These are phyloP conservation scores for Glyptemys insculpta DNA, from an alignment of 2,797 vertebrate genomes.

Conservation along the genomic window DNA sequence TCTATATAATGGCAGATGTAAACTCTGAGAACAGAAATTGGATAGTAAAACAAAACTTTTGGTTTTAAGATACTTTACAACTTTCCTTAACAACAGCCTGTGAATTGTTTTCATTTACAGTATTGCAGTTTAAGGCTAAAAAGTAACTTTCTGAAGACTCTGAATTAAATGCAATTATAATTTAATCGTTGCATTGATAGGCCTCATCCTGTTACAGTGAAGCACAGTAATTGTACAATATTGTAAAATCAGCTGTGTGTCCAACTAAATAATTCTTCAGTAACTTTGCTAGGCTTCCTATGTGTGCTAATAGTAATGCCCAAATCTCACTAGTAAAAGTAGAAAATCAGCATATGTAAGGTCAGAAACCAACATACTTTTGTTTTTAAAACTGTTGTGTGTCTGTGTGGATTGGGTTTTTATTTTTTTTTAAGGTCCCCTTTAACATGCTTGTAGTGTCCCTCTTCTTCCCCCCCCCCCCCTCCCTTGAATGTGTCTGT, in stretches of 20 bases:
- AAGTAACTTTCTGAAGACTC: neutral
- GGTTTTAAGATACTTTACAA: neutral
- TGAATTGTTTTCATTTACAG: neutral
- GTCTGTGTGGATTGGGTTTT: neutral
- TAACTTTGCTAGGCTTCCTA: neutral
- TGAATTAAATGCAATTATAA: neutral
- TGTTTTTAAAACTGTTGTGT: neutral
- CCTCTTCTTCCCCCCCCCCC: no score
- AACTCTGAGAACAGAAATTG: fast-evolving
- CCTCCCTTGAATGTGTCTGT: neutral
- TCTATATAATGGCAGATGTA: neutral
- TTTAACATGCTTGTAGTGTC: neutral
- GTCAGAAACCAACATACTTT: neutral
- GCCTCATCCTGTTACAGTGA: neutral
- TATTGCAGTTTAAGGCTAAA: neutral
- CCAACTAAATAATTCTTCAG: neutral
- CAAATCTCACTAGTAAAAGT: neutral
- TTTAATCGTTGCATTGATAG: neutral
- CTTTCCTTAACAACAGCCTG: neutral
- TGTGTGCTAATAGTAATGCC: neutral
- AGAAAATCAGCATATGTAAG: neutral
- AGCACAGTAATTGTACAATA: neutral
- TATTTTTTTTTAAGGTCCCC: neutral
- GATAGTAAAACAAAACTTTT: neutral
- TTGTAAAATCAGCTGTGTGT: neutral